Evolutionary conservation across 2,888 invertebrate species (phyloP).

Genomic region (Schizotus pectinicornis): DNA sequence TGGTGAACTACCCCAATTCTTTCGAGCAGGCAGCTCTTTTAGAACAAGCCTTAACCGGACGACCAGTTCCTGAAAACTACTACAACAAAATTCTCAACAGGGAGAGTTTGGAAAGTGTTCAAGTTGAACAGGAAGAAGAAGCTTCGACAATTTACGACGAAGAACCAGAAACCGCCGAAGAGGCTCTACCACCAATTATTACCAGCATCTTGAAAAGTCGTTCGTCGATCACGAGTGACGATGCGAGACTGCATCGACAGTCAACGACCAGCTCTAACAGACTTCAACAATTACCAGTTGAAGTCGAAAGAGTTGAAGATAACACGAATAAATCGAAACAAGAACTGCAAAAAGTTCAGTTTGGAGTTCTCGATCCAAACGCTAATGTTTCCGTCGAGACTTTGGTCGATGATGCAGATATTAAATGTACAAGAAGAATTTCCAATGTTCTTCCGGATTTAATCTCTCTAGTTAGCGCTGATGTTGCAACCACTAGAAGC

Average conservation of each 20-base stretch:
- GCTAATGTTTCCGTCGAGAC: neutral
- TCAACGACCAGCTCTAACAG: too few species aligned
- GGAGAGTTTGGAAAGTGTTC: constrained; percentile 50
- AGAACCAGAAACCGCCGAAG: neutral
- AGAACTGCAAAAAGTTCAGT: neutral
- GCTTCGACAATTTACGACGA: neutral
- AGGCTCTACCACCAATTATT: neutral
- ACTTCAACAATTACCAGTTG: too few species aligned
- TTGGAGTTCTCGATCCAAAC: too few species aligned
- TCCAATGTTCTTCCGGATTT: constrained; percentile 16
- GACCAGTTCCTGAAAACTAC: constrained; percentile 58
- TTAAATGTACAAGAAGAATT: neutral
- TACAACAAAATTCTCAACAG: constrained; percentile 51
- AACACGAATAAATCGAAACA: constrained; percentile 25
- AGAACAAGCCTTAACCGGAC: constrained; percentile 66
- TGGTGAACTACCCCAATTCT: constrained; percentile 68
- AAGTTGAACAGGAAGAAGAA: constrained; percentile 42
- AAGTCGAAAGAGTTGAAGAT: too few species aligned
- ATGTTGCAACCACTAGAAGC: neutral
- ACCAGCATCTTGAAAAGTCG: too few species aligned
- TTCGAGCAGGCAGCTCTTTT: constrained; percentile 65
- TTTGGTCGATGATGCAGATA: neutral
- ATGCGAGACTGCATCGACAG: too few species aligned
- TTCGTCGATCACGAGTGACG: too few species aligned
- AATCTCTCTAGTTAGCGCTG: constrained; percentile 1